Conservation (phyloP, 2,797 vertebrate species). For the Bufotes viridis region DNA sequence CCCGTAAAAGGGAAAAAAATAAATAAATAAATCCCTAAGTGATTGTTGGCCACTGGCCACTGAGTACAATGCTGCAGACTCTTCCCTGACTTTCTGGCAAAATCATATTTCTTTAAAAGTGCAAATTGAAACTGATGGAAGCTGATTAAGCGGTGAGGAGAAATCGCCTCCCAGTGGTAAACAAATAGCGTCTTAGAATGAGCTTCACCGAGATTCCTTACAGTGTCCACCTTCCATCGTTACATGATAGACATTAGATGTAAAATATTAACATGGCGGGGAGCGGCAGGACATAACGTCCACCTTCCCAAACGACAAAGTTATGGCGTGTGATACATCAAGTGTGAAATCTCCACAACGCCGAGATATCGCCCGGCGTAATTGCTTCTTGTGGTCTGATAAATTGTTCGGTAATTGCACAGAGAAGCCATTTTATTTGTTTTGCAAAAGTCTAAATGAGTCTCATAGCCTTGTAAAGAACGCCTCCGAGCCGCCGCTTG, state of each 20-base stretch:
- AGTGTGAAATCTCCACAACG: slow-evolving; percentile 21
- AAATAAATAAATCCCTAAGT: neutral
- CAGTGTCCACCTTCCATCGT: neutral
- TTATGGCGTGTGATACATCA: slow-evolving; percentile 15
- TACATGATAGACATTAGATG: neutral
- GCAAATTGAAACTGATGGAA: slow-evolving; percentile 41
- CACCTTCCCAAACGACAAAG: slow-evolving; percentile 5
- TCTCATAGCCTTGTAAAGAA: neutral
- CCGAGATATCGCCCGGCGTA: slow-evolving; percentile 5
- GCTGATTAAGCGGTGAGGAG: slow-evolving; percentile 33
- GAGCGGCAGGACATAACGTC: neutral
- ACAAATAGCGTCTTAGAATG: slow-evolving; percentile 30
- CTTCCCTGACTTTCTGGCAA: slow-evolving; percentile 13
- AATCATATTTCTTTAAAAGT: slow-evolving; percentile 50
- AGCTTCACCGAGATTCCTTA: slow-evolving; percentile 10
- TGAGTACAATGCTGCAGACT: slow-evolving; percentile 7
- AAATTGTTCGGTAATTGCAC: slow-evolving; percentile 30
- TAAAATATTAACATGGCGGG: slow-evolving; percentile 20
- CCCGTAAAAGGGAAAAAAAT: slow-evolving; percentile 32
- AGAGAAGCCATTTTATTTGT: slow-evolving; percentile 40
- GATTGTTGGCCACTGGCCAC: slow-evolving; percentile 30
- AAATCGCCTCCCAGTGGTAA: slow-evolving; percentile 16
- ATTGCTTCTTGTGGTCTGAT: slow-evolving; percentile 34
- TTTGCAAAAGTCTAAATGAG: slow-evolving; percentile 29
- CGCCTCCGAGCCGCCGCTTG: neutral